phyloP scores from a whole-genome alignment of 2,113 vertebrate species.

The Chaetops frenatus region DNA sequence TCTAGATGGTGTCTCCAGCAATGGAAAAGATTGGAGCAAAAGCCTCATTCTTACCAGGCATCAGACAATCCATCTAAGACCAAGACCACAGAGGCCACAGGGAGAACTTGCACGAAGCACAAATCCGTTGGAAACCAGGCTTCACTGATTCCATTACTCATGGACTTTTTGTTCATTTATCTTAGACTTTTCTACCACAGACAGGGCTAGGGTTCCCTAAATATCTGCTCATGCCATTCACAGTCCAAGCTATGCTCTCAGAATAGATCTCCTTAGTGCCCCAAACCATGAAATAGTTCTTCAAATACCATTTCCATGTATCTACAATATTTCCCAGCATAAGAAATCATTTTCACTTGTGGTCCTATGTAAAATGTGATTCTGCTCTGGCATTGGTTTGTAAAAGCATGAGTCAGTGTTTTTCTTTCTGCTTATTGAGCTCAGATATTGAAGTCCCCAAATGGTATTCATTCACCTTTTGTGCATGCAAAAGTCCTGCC shows the following conservation, averaged over 20 bases:
- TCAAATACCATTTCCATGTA: background rate
- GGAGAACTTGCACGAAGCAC: background rate
- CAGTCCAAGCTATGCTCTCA: background rate
- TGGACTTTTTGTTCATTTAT: background rate
- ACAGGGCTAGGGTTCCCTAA: background rate
- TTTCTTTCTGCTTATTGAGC: background rate
- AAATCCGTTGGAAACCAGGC: background rate
- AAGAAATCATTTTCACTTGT: background rate
- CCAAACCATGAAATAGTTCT: background rate
- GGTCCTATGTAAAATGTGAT: background rate
- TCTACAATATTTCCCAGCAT: background rate
- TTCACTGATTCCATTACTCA: background rate
- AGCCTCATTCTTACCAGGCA: background rate
- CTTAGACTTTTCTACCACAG: background rate
- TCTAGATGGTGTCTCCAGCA: background rate
- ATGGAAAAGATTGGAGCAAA: background rate
- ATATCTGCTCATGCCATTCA: background rate
- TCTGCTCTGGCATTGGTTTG: background rate
- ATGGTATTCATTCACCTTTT: background rate
- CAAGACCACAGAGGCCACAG: background rate
- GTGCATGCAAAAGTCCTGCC: background rate
- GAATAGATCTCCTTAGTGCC: background rate
- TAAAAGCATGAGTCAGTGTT: background rate
- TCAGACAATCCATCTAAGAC: background rate
- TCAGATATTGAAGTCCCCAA: background rate